Evolutionary conservation across 2,888 invertebrate genomes (phyloP), one percentile per base, ranked within the genome.

Genomic region (Chromoteleia sp.): DNA sequence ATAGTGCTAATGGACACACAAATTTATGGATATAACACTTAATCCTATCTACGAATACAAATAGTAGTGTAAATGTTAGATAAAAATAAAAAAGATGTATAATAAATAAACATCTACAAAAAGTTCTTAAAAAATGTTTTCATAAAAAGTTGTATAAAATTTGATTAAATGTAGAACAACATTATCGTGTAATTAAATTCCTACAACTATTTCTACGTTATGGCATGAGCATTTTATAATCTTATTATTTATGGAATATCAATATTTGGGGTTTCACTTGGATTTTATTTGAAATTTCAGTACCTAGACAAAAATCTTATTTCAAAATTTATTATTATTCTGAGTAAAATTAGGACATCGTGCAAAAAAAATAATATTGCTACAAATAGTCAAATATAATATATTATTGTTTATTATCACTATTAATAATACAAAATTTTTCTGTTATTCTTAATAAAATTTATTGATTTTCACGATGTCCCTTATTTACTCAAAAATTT

Each of bases 181-280:
- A 30, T 8, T 14, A 21, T 8, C 19, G n/a, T 6, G 61, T 15
- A 30, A 41, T 29, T 14, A 3, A 17, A 19, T 48, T 8, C 4
- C 45, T 36, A 25, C 10, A 14, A 43, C 48, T 70, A 70, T 36
- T 33, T 5, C 14, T 73, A 61, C 50, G 4, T 25, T 63, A 74
- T 63, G 56, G 50, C 63, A 59, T 74, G 54, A 74, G 43, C 45
- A 63, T 74, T 59, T 17, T 19, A 58, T 29, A 59, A 4, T 59
- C 48, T 36, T 52, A 41, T 21, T 15, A 36, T 19, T 17, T 39
- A 59, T 39, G 14, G 17, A 45, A 59, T 50, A 39, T 43, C 19
- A 68, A 68, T 36, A 70, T 48, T 30, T 10, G 14, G 45, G 48
- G 14, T 10, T 45, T 19, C n/a, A 21, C 5, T 45, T 6, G n/a